Evolutionary conservation across 2,888 invertebrate species (phyloP).

Genomic region (Piscicola geometra): DNA sequence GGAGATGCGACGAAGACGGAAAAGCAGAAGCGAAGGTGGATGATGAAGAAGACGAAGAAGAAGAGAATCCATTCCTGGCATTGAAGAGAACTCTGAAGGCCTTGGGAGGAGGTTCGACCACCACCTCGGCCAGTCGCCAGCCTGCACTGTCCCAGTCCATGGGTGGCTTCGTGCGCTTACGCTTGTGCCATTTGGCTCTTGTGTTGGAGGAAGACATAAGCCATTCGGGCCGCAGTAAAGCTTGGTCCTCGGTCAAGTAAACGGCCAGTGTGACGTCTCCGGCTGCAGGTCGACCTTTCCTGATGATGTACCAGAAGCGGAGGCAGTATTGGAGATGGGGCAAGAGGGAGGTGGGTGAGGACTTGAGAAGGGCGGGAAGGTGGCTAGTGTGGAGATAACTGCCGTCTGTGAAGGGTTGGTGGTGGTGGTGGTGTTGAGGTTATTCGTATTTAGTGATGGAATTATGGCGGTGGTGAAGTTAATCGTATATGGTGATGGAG

Average conservation of each 20-base stretch:
- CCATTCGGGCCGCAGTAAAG: constrained; percentile 44
- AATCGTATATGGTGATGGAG: too few relatives aligned
- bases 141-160: constrained; percentile 25
- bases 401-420: too few relatives aligned
- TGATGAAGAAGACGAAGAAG: neutral
- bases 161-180: constrained; percentile 23
- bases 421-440: too few relatives aligned
- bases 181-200: neutral
- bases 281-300: constrained; percentile 34
- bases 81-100: constrained; percentile 41
- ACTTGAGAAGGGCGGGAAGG: constrained; percentile 41
- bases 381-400: constrained; percentile 44
- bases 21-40: neutral
- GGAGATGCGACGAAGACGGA: neutral
- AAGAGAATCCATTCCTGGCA: constrained; percentile 27
- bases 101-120: constrained; percentile 18
- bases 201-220: neutral
- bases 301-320: constrained; percentile 43
- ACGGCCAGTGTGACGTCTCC: constrained; percentile 38
- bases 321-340: constrained; percentile 39
- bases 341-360: constrained; percentile 40
- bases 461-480: too few relatives aligned
- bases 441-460: too few relatives aligned
- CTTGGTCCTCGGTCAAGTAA: constrained; percentile 41
- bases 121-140: constrained; percentile 43